Percentiles rank a stretch among this genome's conserved stretches.
Conservation (phyloP, 2,113 vertebrate genomes). For the Desmodus rotundus region DNA sequence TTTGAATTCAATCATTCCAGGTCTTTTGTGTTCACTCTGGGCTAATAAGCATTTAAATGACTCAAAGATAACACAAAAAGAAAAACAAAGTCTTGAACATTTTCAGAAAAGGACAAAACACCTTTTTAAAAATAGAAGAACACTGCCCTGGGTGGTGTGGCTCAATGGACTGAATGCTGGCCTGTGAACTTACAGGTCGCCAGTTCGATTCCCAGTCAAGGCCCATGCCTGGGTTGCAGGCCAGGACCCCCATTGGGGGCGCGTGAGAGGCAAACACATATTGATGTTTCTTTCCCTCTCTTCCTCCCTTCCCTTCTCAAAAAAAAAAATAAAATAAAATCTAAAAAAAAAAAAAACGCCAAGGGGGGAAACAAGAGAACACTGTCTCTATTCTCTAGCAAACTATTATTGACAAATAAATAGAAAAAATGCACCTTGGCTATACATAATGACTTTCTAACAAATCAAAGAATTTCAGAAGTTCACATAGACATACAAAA, state of each 20-base stretch:
- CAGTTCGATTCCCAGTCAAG: too few species aligned
- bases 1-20: slow-evolving; percentile 24
- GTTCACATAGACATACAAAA: neutral
- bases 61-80: slow-evolving; percentile 27
- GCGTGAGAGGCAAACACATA: too few species aligned
- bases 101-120: slow-evolving; percentile 1
- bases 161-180: too few species aligned
- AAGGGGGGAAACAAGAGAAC: neutral
- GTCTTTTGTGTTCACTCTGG: neutral
- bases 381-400: slow-evolving; percentile 24
- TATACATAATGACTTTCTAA: neutral
- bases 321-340: too few species aligned
- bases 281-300: too few species aligned
- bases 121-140: slow-evolving; percentile 14
- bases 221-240: too few species aligned
- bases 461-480: slow-evolving; percentile 10
- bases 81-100: slow-evolving; percentile 2
- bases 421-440: neutral
- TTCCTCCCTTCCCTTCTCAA: too few species aligned
- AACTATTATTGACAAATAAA: neutral
- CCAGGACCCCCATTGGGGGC: too few species aligned
- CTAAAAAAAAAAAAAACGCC: too few species aligned
- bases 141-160: too few species aligned
- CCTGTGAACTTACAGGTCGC: too few species aligned
- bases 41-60: slow-evolving; percentile 35